These are phyloP conservation scores for Acestrorhynchus altus DNA, from an alignment of 2,797 vertebrate species.

Conservation along the genomic window DNA sequence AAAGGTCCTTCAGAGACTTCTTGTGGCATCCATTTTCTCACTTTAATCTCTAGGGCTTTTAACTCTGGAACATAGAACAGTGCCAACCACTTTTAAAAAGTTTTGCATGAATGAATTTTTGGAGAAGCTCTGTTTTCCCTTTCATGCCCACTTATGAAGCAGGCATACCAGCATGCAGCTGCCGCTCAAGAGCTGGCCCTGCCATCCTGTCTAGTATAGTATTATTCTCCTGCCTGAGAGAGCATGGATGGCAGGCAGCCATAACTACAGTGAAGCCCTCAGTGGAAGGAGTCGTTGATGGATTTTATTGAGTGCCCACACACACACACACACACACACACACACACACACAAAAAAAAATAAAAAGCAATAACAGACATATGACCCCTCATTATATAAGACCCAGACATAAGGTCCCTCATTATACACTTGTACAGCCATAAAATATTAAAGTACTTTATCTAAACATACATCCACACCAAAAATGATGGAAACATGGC, in stretches of 20 bases:
- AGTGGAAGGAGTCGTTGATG: slow-evolving; percentile 38
- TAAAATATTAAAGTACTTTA: slow-evolving; percentile 50
- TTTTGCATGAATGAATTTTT: slow-evolving; percentile 56
- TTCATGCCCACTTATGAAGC: slow-evolving; percentile 35
- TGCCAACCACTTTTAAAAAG: slow-evolving; percentile 41
- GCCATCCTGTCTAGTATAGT: slow-evolving; percentile 24
- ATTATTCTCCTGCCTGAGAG: slow-evolving; percentile 25
- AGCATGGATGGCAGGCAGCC: slow-evolving; percentile 31
- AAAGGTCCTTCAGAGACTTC: neutral
- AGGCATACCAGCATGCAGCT: slow-evolving; percentile 42
- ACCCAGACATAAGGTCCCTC: slow-evolving; percentile 43
- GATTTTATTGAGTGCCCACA: slow-evolving; percentile 37
- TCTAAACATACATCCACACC: slow-evolving; percentile 34
- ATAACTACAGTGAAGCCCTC: slow-evolving; percentile 36
- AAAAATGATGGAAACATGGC: slow-evolving; percentile 46
- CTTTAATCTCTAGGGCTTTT: neutral
- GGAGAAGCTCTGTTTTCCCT: slow-evolving; percentile 50
- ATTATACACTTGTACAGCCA: slow-evolving; percentile 36
- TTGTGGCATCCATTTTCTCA: neutral
- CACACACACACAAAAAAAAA: slow-evolving; percentile 23
- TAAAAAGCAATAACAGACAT: too few relatives aligned
- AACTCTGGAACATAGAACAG: slow-evolving; percentile 38
- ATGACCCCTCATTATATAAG: too few relatives aligned
- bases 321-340: slow-evolving; percentile 21
- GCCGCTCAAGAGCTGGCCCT: slow-evolving; percentile 33